These are phyloP conservation scores for Zaprionus ghesquierei DNA, from an alignment of 1,140 invertebrate species.

Conservation along the genomic window DNA sequence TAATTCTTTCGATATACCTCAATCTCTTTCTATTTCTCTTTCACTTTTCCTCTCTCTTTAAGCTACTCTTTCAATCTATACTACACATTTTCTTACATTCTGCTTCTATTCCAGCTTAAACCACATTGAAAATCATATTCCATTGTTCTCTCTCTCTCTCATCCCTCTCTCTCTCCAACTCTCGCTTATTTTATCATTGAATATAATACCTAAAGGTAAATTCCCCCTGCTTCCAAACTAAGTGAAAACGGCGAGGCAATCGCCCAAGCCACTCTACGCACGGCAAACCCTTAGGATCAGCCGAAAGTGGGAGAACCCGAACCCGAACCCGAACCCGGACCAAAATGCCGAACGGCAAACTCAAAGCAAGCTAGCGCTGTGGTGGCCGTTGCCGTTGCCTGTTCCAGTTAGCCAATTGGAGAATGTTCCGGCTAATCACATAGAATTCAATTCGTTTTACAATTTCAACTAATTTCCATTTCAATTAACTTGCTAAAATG, in stretches of 20 bases:
- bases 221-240: neutral
- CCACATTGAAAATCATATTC: neutral
- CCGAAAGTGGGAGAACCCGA: neutral
- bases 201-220: neutral
- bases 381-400: slow-evolving; percentile 24
- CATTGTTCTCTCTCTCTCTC: neutral
- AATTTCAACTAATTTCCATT: slow-evolving; percentile 83
- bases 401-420: slow-evolving; percentile 69
- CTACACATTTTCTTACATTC: neutral
- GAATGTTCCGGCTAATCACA: slow-evolving; percentile 80
- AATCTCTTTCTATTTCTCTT: neutral
- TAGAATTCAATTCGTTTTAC: slow-evolving; percentile 83
- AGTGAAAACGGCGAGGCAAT: too few species aligned
- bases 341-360: neutral
- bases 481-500: slow-evolving; percentile 83
- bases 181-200: neutral
- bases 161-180: neutral
- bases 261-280: neutral
- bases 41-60: neutral
- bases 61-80: neutral
- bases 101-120: too few species aligned
- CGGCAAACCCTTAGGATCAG: neutral
- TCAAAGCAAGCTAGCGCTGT: neutral
- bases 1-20: too few species aligned
- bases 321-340: neutral